Conservation (phyloP, 2,888 invertebrate genomes). For the Erebia epiphron region DNA sequence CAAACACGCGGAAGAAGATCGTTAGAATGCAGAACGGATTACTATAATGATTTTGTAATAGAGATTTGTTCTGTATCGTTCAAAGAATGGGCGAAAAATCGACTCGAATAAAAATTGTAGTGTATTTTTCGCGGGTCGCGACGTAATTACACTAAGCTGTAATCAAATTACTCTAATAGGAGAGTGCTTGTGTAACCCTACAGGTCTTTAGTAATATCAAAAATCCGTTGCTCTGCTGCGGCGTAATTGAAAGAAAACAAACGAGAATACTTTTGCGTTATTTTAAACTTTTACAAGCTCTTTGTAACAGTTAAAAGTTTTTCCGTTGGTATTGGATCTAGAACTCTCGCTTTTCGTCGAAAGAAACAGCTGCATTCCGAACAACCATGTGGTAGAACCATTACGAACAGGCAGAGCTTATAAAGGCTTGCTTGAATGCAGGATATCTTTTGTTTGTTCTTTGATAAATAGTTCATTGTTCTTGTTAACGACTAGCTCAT, state of each 20-base stretch:
- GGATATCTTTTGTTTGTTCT: not conserved
- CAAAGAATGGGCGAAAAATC: not conserved
- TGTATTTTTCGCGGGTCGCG: too few species aligned
- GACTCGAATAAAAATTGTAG: too few species aligned
- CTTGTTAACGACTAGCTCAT: not conserved
- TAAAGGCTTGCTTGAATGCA: conserved; percentile 2
- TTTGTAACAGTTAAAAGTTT: not conserved
- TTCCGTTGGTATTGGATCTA: not conserved
- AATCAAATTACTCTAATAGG: not conserved
- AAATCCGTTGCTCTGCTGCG: too few species aligned
- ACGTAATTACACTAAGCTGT: too few species aligned
- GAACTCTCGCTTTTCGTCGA: not conserved
- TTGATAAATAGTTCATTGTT: not conserved
- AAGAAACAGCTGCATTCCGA: not conserved
- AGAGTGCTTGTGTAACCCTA: not conserved
- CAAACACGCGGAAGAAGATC: conserved; percentile 35
- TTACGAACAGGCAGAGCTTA: not conserved
- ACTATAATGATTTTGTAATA: conserved; percentile 20
- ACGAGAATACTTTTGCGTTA: too few species aligned
- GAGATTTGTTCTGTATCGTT: not conserved
- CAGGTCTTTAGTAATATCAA: too few species aligned
- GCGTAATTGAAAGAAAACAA: too few species aligned
- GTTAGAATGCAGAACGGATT: conserved; percentile 17
- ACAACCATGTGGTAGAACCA: not conserved
- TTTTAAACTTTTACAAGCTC: too few species aligned